Percentiles rank a stretch among this genome's conserved stretches.
phyloP scores from a whole-genome alignment of 92 coral and sea anemone genomes.

The Porites rus region DNA sequence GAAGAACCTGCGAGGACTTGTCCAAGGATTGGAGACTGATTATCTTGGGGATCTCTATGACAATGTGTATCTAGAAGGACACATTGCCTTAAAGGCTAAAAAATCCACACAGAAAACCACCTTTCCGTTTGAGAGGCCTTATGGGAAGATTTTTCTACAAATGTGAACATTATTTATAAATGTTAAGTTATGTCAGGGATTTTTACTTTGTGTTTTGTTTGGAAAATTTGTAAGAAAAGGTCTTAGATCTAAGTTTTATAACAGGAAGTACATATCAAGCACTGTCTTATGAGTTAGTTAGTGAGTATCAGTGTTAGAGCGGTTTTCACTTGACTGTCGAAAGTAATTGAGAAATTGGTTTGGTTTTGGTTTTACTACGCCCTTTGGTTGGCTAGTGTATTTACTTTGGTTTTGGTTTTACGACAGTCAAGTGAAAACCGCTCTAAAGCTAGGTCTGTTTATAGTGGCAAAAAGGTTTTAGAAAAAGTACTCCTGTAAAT shows the following conservation, averaged over 20 bases:
- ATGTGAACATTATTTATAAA: slow-evolving; percentile 33
- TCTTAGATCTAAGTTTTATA: neutral
- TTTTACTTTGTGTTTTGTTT: neutral
- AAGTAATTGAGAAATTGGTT: too few species aligned
- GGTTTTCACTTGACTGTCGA: too few species aligned
- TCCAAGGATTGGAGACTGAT: slow-evolving; percentile 85
- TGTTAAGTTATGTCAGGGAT: slow-evolving; percentile 4
- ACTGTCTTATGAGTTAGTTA: too few species aligned
- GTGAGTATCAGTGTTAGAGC: too few species aligned
- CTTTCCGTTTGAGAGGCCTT: slow-evolving; percentile 96
- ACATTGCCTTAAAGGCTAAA: slow-evolving; percentile 82
- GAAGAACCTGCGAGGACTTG: slow-evolving; percentile 95
- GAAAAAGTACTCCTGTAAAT: too few species aligned
- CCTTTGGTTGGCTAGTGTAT: too few species aligned
- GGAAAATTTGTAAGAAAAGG: neutral
- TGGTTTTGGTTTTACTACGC: too few species aligned
- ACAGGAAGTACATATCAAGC: too few species aligned
- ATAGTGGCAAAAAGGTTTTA: too few species aligned
- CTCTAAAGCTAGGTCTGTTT: too few species aligned
- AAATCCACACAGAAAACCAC: slow-evolving; percentile 75
- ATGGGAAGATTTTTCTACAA: slow-evolving; percentile 92
- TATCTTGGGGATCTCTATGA: slow-evolving; percentile 96
- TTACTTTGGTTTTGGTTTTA: too few species aligned
- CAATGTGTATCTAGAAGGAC: slow-evolving; percentile 89
- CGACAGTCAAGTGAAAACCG: too few species aligned